These are phyloP conservation scores for Chrysodeixis includens DNA, from an alignment of 2,888 invertebrate species.

Conservation along the genomic window DNA sequence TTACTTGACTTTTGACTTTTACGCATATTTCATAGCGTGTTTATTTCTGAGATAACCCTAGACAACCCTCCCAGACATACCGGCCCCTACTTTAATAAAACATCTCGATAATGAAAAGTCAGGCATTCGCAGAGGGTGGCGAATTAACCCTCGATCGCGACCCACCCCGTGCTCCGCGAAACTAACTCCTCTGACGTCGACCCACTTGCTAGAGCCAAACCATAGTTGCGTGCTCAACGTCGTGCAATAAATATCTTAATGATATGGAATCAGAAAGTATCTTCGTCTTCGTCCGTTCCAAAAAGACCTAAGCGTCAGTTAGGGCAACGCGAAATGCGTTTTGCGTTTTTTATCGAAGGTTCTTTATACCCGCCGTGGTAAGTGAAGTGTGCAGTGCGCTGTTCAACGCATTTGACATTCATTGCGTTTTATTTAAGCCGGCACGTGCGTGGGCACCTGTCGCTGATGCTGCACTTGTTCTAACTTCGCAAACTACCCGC, in stretches of 20 bases:
- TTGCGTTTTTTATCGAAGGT: conserved; percentile 66
- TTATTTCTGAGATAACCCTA: conserved; percentile 76
- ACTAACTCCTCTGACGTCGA: conserved; percentile 72
- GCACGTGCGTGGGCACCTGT: conserved; percentile 88
- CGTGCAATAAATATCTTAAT: conserved; percentile 87
- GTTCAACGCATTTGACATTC: conserved; percentile 85
- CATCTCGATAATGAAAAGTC: conserved; percentile 90
- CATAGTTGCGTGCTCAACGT: conserved; percentile 60
- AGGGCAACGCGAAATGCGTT: conserved; percentile 64
- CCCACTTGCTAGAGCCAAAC: conserved; percentile 78
- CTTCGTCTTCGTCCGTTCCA: conserved; percentile 64
- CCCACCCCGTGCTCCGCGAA: conserved; percentile 64
- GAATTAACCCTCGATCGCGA: conserved; percentile 79
- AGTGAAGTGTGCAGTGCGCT: conserved; percentile 53
- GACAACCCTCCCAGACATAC: conserved; percentile 73
- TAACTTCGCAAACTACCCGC: conserved; percentile 34
- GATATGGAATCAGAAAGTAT: conserved; percentile 89
- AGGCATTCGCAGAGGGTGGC: conserved; percentile 87
- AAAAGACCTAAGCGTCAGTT: conserved; percentile 69
- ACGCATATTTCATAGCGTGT: conserved; percentile 28
- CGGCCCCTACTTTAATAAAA: conserved; percentile 87
- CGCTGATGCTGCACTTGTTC: conserved; percentile 82
- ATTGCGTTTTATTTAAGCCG: conserved; percentile 86
- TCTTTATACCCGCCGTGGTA: conserved; percentile 52
- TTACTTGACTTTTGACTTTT: conserved; percentile 10